Evolutionary conservation across 2,888 invertebrate species (phyloP).

Genomic region (Agrilus biguttatus): DNA sequence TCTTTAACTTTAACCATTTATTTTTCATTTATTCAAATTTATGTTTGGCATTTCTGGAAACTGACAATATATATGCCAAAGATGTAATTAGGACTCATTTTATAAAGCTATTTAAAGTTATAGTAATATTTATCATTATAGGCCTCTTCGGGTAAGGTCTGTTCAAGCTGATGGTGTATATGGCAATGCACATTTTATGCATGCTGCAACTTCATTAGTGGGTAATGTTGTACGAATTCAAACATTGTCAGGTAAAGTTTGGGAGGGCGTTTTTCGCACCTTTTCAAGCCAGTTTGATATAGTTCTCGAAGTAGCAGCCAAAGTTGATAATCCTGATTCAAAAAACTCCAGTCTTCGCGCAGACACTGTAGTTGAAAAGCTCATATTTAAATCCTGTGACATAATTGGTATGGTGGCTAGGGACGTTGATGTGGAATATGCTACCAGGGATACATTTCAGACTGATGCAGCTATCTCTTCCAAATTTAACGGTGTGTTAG

Average conservation of each 20-base stretch:
- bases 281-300: slow-evolving; percentile 79
- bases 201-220: slow-evolving; percentile 72
- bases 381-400: slow-evolving; percentile 74
- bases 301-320: slow-evolving; percentile 77
- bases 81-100: too few species aligned
- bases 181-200: slow-evolving; percentile 81
- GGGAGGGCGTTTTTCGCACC: slow-evolving; percentile 78
- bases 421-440: slow-evolving; percentile 81
- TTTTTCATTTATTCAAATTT: too few species aligned
- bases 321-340: slow-evolving; percentile 51
- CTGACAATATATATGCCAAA: too few species aligned
- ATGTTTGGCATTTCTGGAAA: too few species aligned
- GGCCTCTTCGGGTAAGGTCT: slow-evolving; percentile 54
- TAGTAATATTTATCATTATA: slow-evolving; percentile 17
- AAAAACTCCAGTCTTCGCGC: slow-evolving; percentile 38
- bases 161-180: slow-evolving; percentile 75
- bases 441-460: slow-evolving; percentile 75
- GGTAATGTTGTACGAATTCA: slow-evolving; percentile 71
- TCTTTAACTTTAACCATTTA: too few species aligned
- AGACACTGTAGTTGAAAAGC: slow-evolving; percentile 59
- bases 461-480: slow-evolving; percentile 76
- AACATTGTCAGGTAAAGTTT: slow-evolving; percentile 69
- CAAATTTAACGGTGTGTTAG: slow-evolving; percentile 58
- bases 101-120: too few species aligned
- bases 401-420: slow-evolving; percentile 69